phyloP scores from a whole-genome alignment of 2,797 vertebrate genomes.

The Neopelma chrysocephalum region DNA sequence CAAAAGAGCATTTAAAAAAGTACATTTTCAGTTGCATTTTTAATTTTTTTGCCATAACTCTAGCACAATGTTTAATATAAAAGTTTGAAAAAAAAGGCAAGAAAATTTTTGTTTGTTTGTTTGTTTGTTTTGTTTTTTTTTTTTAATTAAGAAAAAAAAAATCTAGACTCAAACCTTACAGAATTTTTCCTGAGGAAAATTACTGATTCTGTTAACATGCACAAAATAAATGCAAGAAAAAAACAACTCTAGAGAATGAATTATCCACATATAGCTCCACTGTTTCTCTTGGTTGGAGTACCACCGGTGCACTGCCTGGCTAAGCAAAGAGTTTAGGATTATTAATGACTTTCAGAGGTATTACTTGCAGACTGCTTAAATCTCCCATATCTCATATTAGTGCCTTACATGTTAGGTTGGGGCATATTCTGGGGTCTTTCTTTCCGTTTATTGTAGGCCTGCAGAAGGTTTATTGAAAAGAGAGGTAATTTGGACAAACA shows the following conservation, averaged over 20 bases:
- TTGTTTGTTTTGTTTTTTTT: too few species aligned
- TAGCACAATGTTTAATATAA: background rate
- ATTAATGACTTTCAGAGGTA: background rate
- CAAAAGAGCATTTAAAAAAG: background rate
- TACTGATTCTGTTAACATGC: background rate
- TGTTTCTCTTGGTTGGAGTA: background rate
- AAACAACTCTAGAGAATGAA: background rate
- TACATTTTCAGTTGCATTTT: background rate
- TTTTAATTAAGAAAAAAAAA: background rate
- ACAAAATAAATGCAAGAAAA: background rate
- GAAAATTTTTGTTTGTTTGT: rapidly evolving
- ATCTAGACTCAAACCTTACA: background rate
- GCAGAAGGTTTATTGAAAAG: background rate
- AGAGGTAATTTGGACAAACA: background rate
- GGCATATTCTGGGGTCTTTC: background rate
- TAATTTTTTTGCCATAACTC: rapidly evolving
- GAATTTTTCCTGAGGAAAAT: background rate
- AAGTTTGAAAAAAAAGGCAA: background rate
- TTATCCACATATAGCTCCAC: background rate
- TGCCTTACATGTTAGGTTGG: background rate
- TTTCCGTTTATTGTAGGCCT: background rate
- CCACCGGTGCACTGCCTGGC: background rate
- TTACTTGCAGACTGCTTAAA: background rate
- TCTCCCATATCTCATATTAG: background rate
- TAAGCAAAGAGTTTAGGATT: background rate